A percentile compares a stretch with the other conserved stretches of the same genome.
Conservation (phyloP, 2,113 vertebrate species). For the Dermatemys mawii region DNA sequence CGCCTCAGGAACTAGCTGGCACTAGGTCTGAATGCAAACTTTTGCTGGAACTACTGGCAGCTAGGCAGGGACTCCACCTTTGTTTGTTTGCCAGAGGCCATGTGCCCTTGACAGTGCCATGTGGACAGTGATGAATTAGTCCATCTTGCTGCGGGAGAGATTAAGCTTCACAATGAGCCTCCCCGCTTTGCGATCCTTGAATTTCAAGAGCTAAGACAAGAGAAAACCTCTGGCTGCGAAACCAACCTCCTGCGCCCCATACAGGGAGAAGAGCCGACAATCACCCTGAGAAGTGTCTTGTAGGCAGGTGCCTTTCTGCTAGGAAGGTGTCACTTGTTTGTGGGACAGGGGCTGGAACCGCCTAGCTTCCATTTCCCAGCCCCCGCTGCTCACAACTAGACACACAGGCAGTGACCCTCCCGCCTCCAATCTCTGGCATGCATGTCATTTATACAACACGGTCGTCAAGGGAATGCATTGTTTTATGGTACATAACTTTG, state of each 20-base stretch:
- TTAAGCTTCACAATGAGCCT: background rate
- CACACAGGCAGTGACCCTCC: background rate
- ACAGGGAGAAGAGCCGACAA: background rate
- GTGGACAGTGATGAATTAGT: background rate
- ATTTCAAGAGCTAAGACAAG: background rate
- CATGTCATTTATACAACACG: background rate
- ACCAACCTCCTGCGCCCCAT: background rate
- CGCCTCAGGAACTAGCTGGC: too few relatives aligned
- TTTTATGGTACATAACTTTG: constrained; percentile 3
- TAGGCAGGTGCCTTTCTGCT: background rate
- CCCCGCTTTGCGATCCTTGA: background rate
- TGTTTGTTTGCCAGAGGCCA: background rate
- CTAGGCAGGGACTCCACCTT: background rate
- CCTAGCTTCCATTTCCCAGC: background rate
- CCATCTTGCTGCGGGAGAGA: background rate
- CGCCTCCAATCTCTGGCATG: background rate
- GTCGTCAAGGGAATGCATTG: background rate
- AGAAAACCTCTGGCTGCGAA: background rate
- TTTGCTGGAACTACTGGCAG: background rate
- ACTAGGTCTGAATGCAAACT: too few relatives aligned
- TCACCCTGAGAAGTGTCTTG: background rate
- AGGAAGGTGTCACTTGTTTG: background rate
- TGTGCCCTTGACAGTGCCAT: too few relatives aligned
- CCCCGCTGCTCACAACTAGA: fast-evolving
- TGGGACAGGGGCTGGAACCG: background rate